Conservation (phyloP, 2,888 invertebrate species). For the Lasius platythorax region DNA sequence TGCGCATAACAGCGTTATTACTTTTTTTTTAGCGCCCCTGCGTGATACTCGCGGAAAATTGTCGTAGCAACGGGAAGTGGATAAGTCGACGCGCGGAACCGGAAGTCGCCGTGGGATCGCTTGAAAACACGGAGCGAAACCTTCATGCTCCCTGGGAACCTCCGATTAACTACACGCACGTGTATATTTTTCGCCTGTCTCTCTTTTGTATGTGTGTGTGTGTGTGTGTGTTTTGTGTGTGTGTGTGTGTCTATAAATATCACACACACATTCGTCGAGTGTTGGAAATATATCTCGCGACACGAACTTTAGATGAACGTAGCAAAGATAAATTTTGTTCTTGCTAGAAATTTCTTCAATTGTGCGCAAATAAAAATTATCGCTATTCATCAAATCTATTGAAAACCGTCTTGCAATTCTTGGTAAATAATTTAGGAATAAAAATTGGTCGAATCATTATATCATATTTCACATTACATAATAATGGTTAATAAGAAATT, state of each 20-base stretch:
- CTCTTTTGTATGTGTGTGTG: background rate
- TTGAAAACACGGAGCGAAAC: slow-evolving; percentile 67
- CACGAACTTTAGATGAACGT: background rate
- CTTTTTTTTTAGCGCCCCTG: slow-evolving; percentile 28
- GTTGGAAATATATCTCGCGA: slow-evolving; percentile 8
- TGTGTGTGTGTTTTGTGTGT: background rate
- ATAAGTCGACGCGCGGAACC: slow-evolving; percentile 65
- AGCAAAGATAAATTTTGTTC: background rate
- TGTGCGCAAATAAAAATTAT: slow-evolving; percentile 33
- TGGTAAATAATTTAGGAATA: background rate
- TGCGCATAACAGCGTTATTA: slow-evolving; percentile 32
- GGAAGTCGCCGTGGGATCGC: slow-evolving; percentile 77
- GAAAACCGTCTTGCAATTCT: slow-evolving; percentile 24
- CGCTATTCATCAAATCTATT: slow-evolving; percentile 17
- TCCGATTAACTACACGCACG: slow-evolving; percentile 59
- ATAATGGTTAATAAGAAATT: background rate
- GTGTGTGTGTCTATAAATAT: background rate
- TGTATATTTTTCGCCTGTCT: slow-evolving; percentile 39
- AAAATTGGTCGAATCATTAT: slow-evolving; percentile 31
- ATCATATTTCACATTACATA: slow-evolving; percentile 2
- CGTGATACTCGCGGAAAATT: slow-evolving; percentile 63
- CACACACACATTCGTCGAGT: background rate
- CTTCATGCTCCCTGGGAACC: slow-evolving; percentile 67
- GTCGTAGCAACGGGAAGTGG: slow-evolving; percentile 63
- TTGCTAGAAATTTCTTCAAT: slow-evolving; percentile 18